A percentile compares a stretch with the other conserved stretches of the same genome.
phyloP scores from a whole-genome alignment of 1,140 invertebrate genomes.

The Drosophila bipectinata region DNA sequence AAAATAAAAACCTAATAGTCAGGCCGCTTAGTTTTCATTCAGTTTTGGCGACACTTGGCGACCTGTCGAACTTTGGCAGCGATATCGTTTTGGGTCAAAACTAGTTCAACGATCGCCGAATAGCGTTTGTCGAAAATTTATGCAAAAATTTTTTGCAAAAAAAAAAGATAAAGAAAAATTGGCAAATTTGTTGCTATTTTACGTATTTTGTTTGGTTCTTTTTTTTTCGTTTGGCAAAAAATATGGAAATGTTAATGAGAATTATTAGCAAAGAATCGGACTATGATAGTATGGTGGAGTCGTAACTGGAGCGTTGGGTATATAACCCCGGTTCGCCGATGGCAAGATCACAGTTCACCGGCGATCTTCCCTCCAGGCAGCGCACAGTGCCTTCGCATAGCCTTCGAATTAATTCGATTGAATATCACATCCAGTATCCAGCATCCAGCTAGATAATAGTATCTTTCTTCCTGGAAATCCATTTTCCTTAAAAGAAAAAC shows the following conservation, averaged over 20 bases:
- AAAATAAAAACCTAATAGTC: background rate
- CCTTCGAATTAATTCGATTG: too few species aligned
- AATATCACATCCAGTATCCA: background rate
- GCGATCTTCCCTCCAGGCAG: constrained; percentile 56
- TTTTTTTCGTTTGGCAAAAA: constrained; percentile 19
- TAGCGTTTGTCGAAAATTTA: constrained; percentile 53
- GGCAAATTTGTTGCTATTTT: constrained; percentile 56
- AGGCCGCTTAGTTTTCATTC: constrained; percentile 11
- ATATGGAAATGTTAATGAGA: constrained; percentile 69
- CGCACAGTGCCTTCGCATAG: constrained; percentile 9
- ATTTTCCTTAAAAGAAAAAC: background rate
- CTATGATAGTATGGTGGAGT: constrained; percentile 7
- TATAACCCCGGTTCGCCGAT: constrained; percentile 54
- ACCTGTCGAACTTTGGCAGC: constrained; percentile 13
- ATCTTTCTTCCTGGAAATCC: background rate
- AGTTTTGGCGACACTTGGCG: background rate
- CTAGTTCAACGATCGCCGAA: constrained; percentile 46
- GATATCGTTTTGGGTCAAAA: constrained; percentile 44
- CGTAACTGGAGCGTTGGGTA: constrained; percentile 61
- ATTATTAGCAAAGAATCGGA: constrained; percentile 20
- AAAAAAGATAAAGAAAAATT: constrained; percentile 30
- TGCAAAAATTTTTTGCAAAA: constrained; percentile 43
- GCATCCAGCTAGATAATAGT: background rate
- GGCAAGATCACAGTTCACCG: constrained; percentile 66
- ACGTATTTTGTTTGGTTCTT: too few species aligned